Conservation (phyloP, 2,888 invertebrate species). For the Dichetophora obliterata region DNA sequence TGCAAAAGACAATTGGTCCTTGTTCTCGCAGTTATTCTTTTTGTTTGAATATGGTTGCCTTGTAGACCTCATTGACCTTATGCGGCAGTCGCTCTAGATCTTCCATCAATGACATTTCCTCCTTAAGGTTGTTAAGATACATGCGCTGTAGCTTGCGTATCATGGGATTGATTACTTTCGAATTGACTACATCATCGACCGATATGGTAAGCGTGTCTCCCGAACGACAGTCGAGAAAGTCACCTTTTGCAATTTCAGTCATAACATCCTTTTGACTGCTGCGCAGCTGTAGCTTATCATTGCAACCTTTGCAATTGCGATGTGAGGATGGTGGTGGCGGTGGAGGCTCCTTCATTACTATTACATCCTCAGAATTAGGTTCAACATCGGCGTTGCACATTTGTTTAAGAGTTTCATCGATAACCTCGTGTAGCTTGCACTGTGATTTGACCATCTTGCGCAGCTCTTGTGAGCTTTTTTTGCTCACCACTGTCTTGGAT, state of each 20-base stretch:
- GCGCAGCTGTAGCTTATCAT: conserved; percentile 37
- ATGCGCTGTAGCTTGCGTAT: conserved; percentile 59
- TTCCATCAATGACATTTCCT: conserved; percentile 60
- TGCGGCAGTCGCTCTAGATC: conserved; percentile 59
- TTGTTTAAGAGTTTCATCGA: conserved; percentile 49
- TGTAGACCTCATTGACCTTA: conserved; percentile 56
- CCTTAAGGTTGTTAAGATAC: conserved; percentile 58
- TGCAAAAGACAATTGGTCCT: neutral
- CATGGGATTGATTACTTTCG: conserved; percentile 61
- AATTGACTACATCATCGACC: conserved; percentile 56
- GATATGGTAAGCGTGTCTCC: conserved; percentile 48
- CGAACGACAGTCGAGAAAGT: conserved; percentile 45
- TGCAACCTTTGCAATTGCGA: conserved; percentile 43
- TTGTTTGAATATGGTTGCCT: conserved; percentile 49
- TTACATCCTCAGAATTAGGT: conserved; percentile 10
- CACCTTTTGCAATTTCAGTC: conserved; percentile 47
- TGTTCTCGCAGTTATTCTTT: conserved; percentile 42
- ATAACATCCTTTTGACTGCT: conserved; percentile 47
- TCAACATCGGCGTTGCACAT: conserved; percentile 44
- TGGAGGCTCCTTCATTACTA: conserved; percentile 10
- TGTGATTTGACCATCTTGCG: conserved; percentile 54
- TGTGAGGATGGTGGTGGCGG: neutral
- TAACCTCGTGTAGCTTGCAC: conserved; percentile 51
- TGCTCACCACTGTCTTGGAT: conserved; percentile 50
- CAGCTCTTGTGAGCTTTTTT: conserved; percentile 53